Conservation (phyloP, 2,113 vertebrate species). For the Platysteira castanea region DNA sequence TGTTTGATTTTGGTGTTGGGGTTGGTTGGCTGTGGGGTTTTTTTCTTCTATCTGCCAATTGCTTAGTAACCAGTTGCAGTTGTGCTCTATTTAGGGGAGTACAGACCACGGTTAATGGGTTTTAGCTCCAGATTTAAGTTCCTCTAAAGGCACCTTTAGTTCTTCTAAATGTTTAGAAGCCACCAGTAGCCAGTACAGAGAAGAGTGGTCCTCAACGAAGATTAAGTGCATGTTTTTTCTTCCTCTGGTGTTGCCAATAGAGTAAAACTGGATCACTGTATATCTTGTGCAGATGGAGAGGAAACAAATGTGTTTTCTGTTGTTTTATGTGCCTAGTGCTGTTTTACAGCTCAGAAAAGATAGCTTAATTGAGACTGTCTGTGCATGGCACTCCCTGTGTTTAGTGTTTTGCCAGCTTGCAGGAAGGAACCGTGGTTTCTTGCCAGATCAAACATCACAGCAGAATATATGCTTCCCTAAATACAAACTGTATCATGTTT, state of each 20-base stretch:
- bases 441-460: constrained; percentile 11
- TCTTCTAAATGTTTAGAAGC: background rate
- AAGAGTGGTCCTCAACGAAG: background rate
- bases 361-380: constrained; percentile 37
- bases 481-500: background rate
- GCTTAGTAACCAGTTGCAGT: background rate
- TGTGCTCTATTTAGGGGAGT: background rate
- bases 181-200: background rate
- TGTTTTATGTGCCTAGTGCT: constrained; percentile 1
- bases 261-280: background rate
- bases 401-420: constrained; percentile 32
- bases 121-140: background rate
- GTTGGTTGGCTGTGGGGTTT: background rate
- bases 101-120: background rate
- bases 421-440: background rate
- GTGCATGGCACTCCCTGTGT: background rate
- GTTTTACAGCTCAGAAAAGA: constrained; percentile 34
- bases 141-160: background rate
- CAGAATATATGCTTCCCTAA: background rate
- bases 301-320: constrained; percentile 7
- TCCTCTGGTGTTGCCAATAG: background rate
- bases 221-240: background rate
- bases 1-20: background rate
- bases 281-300: background rate
- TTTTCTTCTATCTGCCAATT: background rate